Conservation (phyloP, 2,113 vertebrate species). For the Centropus unirufus region DNA sequence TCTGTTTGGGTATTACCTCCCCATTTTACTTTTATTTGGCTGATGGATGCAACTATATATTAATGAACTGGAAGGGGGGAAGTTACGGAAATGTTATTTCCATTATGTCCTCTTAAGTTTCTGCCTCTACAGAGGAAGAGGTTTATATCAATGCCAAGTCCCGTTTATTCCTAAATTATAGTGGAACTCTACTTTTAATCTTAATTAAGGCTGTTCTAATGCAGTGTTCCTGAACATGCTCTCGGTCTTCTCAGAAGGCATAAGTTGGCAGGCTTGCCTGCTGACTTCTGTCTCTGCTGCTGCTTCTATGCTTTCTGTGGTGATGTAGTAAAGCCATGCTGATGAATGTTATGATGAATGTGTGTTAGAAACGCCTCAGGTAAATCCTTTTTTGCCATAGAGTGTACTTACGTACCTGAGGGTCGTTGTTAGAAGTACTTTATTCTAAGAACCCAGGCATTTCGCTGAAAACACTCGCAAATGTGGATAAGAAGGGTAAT, state of each 20-base stretch:
- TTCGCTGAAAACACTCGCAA: neutral
- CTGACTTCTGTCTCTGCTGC: neutral
- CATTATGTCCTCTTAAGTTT: neutral
- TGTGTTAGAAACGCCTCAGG: neutral
- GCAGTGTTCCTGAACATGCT: neutral
- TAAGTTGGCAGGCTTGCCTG: neutral
- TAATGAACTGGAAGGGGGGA: neutral
- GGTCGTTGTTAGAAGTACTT: neutral
- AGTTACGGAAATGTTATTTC: neutral
- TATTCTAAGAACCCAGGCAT: neutral
- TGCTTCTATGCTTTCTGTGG: fast-evolving
- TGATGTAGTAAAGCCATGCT: neutral
- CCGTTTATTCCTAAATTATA: neutral
- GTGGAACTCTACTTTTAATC: neutral
- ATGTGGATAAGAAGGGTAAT: neutral
- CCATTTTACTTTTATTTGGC: neutral
- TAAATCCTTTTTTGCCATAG: neutral
- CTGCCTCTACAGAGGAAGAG: neutral
- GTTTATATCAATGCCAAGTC: neutral
- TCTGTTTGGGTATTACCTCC: neutral
- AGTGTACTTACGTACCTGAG: neutral
- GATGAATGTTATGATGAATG: neutral
- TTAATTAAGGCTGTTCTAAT: neutral
- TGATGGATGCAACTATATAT: neutral
- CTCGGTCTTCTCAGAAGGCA: neutral